Conservation (phyloP, 2,797 vertebrate genomes). For the Pyrocephalus nanus region DNA sequence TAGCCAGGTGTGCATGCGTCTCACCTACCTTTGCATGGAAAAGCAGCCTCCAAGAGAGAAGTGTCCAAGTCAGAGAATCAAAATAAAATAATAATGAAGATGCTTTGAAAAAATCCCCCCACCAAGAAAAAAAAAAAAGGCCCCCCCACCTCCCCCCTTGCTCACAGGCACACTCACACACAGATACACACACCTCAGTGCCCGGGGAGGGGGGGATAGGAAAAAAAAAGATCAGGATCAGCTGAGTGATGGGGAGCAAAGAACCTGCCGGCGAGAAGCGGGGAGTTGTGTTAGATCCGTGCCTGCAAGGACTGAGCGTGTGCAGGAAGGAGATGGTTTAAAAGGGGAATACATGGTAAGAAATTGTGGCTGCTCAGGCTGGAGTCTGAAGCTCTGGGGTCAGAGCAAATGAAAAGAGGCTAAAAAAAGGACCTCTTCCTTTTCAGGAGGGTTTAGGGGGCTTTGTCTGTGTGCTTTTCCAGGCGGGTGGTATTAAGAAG, state of each 20-base stretch:
- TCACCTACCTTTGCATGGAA: constrained; percentile 81
- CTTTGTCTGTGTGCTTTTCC: not conserved
- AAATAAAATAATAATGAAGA: constrained; percentile 50
- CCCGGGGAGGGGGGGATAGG: not conserved
- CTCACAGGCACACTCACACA: constrained; percentile 36
- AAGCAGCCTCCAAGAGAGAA: constrained; percentile 69
- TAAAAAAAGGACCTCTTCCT: not conserved
- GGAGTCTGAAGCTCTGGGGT: constrained; percentile 45
- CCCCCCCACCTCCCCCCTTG: not conserved
- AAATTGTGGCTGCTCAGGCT: constrained; percentile 57
- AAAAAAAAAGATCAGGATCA: constrained; percentile 68
- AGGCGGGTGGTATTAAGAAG: constrained; percentile 2
- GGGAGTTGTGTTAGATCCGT: constrained; percentile 68
- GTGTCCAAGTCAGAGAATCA: constrained; percentile 68
- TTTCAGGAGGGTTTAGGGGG: not conserved
- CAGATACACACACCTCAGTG: constrained; percentile 38
- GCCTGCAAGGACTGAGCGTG: constrained; percentile 61
- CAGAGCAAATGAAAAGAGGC: not conserved
- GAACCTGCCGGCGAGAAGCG: constrained; percentile 61
- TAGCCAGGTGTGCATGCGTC: constrained; percentile 42
- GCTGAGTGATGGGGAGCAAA: constrained; percentile 70
- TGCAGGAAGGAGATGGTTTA: constrained; percentile 60
- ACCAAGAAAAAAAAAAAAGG: not conserved
- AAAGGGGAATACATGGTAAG: constrained; percentile 68
- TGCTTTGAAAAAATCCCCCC: constrained; percentile 39